Evolutionary conservation across 2,888 invertebrate species (phyloP), one percentile per base, ranked within the genome.

Genomic region (Bombylius discolor): DNA sequence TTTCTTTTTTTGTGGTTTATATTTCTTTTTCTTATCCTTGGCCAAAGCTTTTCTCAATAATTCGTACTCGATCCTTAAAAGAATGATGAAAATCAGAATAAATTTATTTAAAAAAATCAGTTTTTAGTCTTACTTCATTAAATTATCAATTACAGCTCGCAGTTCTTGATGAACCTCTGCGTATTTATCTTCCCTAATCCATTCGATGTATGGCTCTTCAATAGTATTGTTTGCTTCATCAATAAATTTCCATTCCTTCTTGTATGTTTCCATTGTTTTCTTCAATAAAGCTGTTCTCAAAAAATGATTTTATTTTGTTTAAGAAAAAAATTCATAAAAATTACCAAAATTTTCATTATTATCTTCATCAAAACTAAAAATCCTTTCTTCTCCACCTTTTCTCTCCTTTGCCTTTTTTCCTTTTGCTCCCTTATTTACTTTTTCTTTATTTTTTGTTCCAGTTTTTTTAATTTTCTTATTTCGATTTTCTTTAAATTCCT

Each of bases 131-230:
- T 62, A 71, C 72, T 70, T 64, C 74, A 75, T 73, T 45, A 71
- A 66, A 55, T 70, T 67, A 64, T 81, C 81, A 4, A 81, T 81
- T 56, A 77, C 71, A 5, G 68, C 58, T 46, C 78, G 66, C 11
- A 81, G 70, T 64, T 81, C 80, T 44, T 70, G 67, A 61, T 79
- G 78, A 47, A 81, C 78, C 62, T 77, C 75, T 6, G 69, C 65
- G 47, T 77, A 66, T 63, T 80, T 78, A 54, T 77, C 77, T 58
- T 76, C 73, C 4, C 64, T 68, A 4, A 73, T 65, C 72, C 72
- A 73, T 11, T 67, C 64, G 56, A 66, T 69, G 31, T 70, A 70
- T 1, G 67, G 66, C 39, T 63, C 66, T 49, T 74, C 64, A 47
- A 68, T 64, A 52, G 63, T 66, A 57, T 72, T 73, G 1, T 68